A percentile compares a stretch with the other conserved stretches of the same genome.
Evolutionary conservation across 1,140 invertebrate genomes (phyloP).

Genomic region (Drosophila micromelanica): DNA sequence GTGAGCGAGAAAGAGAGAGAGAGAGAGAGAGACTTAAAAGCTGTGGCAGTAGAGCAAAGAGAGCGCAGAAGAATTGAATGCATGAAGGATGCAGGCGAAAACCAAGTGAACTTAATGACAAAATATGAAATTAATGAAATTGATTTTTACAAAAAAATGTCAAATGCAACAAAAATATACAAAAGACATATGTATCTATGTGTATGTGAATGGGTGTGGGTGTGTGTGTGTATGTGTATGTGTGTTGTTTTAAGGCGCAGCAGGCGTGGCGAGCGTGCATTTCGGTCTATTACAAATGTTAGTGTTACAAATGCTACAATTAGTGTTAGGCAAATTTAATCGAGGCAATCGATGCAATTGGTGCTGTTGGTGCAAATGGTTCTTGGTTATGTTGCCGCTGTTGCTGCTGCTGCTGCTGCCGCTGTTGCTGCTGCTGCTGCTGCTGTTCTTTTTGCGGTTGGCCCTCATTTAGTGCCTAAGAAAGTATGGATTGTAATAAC

Average conservation of each 20-base stretch:
- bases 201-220: neutral
- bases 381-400: neutral
- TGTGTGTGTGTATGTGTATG: conserved; percentile 22
- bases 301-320: conserved; percentile 11
- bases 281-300: neutral
- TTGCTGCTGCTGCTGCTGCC: neutral
- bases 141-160: neutral
- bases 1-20: too few species aligned
- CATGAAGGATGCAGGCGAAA: neutral
- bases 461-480: conserved; percentile 66
- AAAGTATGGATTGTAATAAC: conserved; percentile 83
- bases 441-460: neutral
- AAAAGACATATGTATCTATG: conserved; percentile 9
- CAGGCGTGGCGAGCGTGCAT: conserved; percentile 4
- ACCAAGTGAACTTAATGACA: neutral
- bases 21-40: neutral
- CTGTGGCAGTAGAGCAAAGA: neutral
- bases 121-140: neutral
- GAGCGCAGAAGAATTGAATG: neutral
- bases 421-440: neutral
- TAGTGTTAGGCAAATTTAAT: conserved; percentile 7
- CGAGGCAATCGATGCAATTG: conserved; percentile 13
- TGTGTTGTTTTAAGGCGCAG: neutral
- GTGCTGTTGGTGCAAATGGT: neutral
- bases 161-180: conserved; percentile 26